A percentile compares a stretch with the other conserved stretches of the same genome.
phyloP scores from a whole-genome alignment of 2,113 vertebrate species.

The Dipodomys ordii region DNA sequence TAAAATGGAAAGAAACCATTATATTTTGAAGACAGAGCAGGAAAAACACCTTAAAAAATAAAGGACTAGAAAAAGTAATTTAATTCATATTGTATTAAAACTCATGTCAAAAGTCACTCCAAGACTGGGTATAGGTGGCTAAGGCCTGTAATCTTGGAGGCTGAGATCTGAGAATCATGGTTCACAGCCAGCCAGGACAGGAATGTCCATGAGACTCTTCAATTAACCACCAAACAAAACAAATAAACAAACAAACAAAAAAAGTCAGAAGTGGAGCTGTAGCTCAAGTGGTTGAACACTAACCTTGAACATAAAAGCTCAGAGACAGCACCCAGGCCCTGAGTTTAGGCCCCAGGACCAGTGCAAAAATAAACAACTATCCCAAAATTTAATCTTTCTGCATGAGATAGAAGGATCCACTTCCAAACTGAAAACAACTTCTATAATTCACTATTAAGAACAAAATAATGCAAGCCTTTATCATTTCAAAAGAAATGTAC shows the following conservation, averaged over 20 bases:
- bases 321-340: too few species aligned
- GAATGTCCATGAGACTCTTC: too few species aligned
- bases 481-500: not conserved
- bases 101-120: constrained; percentile 17
- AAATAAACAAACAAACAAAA: too few species aligned
- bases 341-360: too few species aligned
- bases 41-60: constrained; percentile 42
- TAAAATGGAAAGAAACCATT: constrained; percentile 10
- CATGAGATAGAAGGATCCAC: not conserved
- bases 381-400: constrained; percentile 23
- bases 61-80: constrained; percentile 31
- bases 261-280: too few species aligned
- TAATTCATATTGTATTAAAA: constrained; percentile 41
- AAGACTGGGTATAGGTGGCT: too few species aligned
- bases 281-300: too few species aligned
- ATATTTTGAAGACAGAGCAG: constrained; percentile 15
- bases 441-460: constrained; percentile 52
- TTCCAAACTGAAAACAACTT: constrained; percentile 53
- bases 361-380: not conserved
- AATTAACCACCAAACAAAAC: too few species aligned
- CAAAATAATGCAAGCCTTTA: constrained; percentile 14
- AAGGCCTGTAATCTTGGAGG: too few species aligned
- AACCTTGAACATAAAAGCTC: too few species aligned
- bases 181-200: too few species aligned
- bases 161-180: too few species aligned